phyloP scores from a whole-genome alignment of 2,888 invertebrate genomes.

The Andrena haemorrhoa region DNA sequence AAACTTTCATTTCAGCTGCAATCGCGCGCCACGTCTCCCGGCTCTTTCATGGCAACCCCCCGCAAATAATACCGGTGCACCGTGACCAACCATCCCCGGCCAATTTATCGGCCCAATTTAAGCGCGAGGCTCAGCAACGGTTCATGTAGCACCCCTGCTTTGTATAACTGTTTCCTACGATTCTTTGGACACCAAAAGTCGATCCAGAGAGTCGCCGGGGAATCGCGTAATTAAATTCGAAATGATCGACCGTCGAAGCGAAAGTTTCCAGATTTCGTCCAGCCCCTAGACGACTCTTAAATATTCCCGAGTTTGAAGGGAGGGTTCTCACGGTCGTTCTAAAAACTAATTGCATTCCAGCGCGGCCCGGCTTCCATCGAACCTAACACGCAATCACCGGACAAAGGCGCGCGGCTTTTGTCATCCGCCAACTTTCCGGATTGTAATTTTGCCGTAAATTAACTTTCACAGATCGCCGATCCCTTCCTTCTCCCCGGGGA shows the following conservation, averaged over 20 bases:
- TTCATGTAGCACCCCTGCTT: too few relatives aligned
- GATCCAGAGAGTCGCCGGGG: background rate
- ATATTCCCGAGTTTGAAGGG: slow-evolving; percentile 2
- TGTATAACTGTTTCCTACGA: too few relatives aligned
- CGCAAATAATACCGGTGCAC: slow-evolving; percentile 53
- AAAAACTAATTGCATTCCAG: slow-evolving; percentile 69
- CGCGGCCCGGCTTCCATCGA: slow-evolving; percentile 25
- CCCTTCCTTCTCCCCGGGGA: slow-evolving; percentile 19
- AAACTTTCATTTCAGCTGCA: slow-evolving; percentile 48
- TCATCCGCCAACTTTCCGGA: slow-evolving; percentile 52
- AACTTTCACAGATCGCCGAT: slow-evolving; percentile 49
- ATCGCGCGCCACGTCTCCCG: slow-evolving; percentile 29
- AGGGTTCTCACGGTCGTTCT: slow-evolving; percentile 20
- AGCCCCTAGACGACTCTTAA: background rate
- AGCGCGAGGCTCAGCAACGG: too few relatives aligned
- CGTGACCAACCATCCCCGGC: background rate
- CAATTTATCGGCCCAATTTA: background rate
- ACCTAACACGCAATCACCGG: slow-evolving; percentile 61
- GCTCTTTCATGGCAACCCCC: slow-evolving; percentile 64
- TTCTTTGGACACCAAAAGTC: too few relatives aligned
- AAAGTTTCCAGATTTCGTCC: background rate
- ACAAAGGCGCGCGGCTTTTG: slow-evolving; percentile 27
- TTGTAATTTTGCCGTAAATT: slow-evolving; percentile 59
- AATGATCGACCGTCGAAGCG: background rate
- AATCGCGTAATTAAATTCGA: slow-evolving; percentile 1